Evolutionary conservation across 2,888 invertebrate genomes (phyloP), one percentile per base, ranked within the genome.

Genomic region (Hetaerina titia): DNA sequence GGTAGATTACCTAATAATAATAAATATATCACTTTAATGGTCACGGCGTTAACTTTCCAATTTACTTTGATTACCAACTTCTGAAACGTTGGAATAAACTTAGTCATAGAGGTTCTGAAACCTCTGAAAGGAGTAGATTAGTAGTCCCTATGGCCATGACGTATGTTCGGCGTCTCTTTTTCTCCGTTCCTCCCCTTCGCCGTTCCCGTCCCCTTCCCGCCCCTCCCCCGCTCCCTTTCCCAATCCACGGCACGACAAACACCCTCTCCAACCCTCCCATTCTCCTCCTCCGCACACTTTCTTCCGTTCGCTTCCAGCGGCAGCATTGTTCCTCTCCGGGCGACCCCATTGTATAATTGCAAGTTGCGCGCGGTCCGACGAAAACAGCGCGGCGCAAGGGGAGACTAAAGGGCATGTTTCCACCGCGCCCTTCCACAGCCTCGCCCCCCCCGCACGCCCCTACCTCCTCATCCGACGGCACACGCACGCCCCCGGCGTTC

Each of bases 251-350:
- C 31, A 25, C 25, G 15, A 81, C 11, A n/a, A 22, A 8, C 81
- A 22, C 31, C 81, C n/a, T n/a, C 81, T n/a, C 4, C n/a, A 81
- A 25, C n/a, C 9, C 81, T n/a, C 8, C 81, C 81, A 63, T 87
- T 31, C 19, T 19, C 45, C 56, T 45, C n/a, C 81, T 0, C 81
- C 81, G 6, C 81, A 11, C n/a, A 25, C 81, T 31, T n/a, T 19
- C 88, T 88, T 0, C 88, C 8, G 5, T 13, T 13, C 69, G 22
- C 69, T 0, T 0, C 69, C 45, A 64, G 64, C 90, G 90, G 45
- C n/a, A 63, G 45, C 90, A 90, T 64, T 90, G 90, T 90, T 90
- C 63, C 22, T 69, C 69, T 69, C 69, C n/a, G 22, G 64, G 19
- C 15, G 22, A 9, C 64, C 63, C 90, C 13, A 64, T 64, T 90